Evolutionary conservation across 2,888 invertebrate species (phyloP), one percentile per base, ranked within the genome.

Genomic region (Thalpophila matura): DNA sequence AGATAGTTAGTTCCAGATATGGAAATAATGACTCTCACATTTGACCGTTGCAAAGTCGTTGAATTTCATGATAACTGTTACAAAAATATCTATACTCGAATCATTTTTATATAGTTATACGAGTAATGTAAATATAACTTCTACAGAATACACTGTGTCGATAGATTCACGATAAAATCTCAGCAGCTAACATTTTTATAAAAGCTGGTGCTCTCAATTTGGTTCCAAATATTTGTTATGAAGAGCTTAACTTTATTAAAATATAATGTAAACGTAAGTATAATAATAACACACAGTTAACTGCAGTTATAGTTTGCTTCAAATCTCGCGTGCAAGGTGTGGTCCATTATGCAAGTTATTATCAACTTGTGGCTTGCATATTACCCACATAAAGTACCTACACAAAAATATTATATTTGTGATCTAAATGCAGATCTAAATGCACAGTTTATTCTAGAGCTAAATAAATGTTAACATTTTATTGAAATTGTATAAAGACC

Each of bases 321-420:
- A 40, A 29, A 42, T 57, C 59, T 77, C 45, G 71, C 76, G 62
- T 79, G 79, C 51, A 49, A 29, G 26, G 22, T 49, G 62, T 20
- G 60, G 53, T 60, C 26, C 42, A 78, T 74, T 67, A 78, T 75
- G 61, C 61, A 78, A 67, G 71, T 67, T 78, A 66, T 77, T 74
- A 78, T 70, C 66, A 71, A 74, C 58, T 51, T 53, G 60, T 59
- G 47, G 45, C 33, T 66, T 18, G 58, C 69, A 55, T 70, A 72
- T 55, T 66, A 14, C 57, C 35, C 49, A 47, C 47, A 37, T 67
- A 54, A n/a, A 20, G n/a, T 45, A 35, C n/a, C n/a, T n/a, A n/a
- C 14, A 38, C 24, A 16, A 56, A 61, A 59, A 54, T n/a, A 40
- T 22, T 9, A 33, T 65, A 49, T 58, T 67, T 53, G 43, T 50